Base-by-base conservation (phyloP, 1,140 invertebrate species). In the Conus betulinus region DNA sequence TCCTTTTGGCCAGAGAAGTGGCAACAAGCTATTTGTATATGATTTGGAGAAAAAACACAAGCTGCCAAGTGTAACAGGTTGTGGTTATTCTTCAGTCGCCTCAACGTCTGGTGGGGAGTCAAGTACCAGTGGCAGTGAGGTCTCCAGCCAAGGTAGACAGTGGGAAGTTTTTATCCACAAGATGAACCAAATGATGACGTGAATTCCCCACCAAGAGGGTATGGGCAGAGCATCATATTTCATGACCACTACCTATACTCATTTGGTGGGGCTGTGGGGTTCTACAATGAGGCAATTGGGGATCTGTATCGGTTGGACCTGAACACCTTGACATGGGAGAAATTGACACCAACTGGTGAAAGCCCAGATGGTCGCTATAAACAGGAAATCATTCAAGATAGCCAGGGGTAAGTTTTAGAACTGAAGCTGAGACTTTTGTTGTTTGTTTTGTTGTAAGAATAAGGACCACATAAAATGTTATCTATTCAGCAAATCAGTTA, bases 221-320 rank as follows among this genome's bases (percentile, higher is more conserved):
- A 92, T 57, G 91, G 91, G 57, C 91, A 91, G 57, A 91, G 90
- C 85, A 20, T 92, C 55, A 81, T 92, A 53, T 90, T 92, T 60
- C 90, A 90, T 23, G 88, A 87, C 39, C 76, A 90, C 63, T 76
- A 84, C n/a, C 53, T 92, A 17, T 92, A 90, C 79, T 74, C 90
- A 17, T 92, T 91, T 83, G 91, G 91, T 53, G 91, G 91, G 27
- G 91, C 90, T 25, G 81, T 92, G 25, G 90, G 91, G 3, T 92
- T 89, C 76, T 91, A 91, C 78, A 88, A 87, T 51, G 91, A 92
- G 76, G 88, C 91, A 39, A 87, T 92, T 13, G 85, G 89, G 20
- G 90, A 91, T 71, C 84, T 92, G 27, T 90, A 92, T 57, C 85
- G 88, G 39, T 84, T 92, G 10, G 88, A 89, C 74, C 23, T 90